Base-by-base conservation (phyloP, 1,140 invertebrate species). In the Spodoptera litura region DNA sequence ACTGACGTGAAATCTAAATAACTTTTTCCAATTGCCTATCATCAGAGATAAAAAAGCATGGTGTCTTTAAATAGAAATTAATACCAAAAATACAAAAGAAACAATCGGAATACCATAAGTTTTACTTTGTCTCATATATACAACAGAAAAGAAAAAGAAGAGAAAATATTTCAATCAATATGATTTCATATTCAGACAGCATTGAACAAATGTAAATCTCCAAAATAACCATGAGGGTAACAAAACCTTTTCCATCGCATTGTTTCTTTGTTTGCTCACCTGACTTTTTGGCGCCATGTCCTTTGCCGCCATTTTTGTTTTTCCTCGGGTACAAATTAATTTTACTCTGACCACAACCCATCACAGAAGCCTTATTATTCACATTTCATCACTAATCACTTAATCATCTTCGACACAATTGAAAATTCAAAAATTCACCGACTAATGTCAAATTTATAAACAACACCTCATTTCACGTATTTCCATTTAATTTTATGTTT, bases 271-370 rank as follows among this genome's bases (percentile, higher is more conserved):
- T 62, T 70, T 13, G 66, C 93, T 91, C 78, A 95, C 94, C 94
- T 87, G 94, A 92, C 83, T 95, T 95, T 85, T 95, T 95, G 83
- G 93, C 91, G 88, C 93, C 92, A 78, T 94, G 88, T 68, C 91
- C 93, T 87, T 95, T 95, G 27, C 94, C 90, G 64, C 93, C 92
- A 89, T 93, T 93, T 86, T 95, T 95, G 80, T 94, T 95, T 78
- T 90, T 82, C 75, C 94, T 88, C 81, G 94, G 94, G 78, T 95
- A 95, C 61, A 95, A 90, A 85, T 95, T 95, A 82, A 95, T 95
- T 89, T 95, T 95, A 88, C 94, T 95, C 88, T 95, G 94, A 55
- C 94, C 94, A 86, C 94, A 95, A 86, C 94, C 94, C 94, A 95
- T 95, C 87, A 87, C 90, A 81, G 75, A 77, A 11, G 78, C 77